phyloP scores from a whole-genome alignment of 2,113 vertebrate species.

The Xyrauchen texanus region DNA sequence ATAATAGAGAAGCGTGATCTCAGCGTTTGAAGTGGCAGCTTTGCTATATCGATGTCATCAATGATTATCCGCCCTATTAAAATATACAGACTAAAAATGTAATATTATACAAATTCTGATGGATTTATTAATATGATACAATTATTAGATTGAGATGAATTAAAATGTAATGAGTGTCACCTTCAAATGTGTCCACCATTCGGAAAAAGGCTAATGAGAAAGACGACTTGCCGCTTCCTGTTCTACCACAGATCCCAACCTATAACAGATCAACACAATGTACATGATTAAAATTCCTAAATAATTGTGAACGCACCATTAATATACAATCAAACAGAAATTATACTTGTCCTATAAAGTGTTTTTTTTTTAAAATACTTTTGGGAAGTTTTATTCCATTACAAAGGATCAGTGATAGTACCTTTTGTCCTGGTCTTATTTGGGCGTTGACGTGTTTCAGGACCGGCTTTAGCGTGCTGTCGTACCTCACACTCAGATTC shows the following conservation, averaged over 20 bases:
- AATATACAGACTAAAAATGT: not conserved
- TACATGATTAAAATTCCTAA: too few relatives aligned
- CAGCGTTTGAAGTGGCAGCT: slow-evolving; percentile 90
- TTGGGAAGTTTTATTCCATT: too few relatives aligned
- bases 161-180: slow-evolving; percentile 63
- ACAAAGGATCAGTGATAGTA: slow-evolving; percentile 51
- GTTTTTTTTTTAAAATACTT: too few relatives aligned
- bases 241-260: slow-evolving; percentile 97
- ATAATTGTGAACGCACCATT: too few relatives aligned
- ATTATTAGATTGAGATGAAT: not conserved
- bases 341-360: too few relatives aligned
- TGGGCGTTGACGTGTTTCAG: slow-evolving; percentile 95
- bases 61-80: slow-evolving; percentile 89
- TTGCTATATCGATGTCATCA: slow-evolving; percentile 93
- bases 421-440: slow-evolving; percentile 94
- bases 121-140: not conserved
- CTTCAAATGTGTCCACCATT: slow-evolving; percentile 98
- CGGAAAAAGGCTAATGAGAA: slow-evolving; percentile 98
- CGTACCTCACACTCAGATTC: slow-evolving; percentile 94
- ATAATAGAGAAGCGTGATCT: slow-evolving; percentile 96
- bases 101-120: not conserved
- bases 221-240: slow-evolving; percentile 97
- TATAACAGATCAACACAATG: slow-evolving; percentile 60
- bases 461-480: slow-evolving; percentile 92
- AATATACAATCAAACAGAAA: too few relatives aligned